Evolutionary conservation across 2,888 invertebrate species (phyloP), one percentile per base, ranked within the genome.

Genomic region (Willowsia nigromaculata): DNA sequence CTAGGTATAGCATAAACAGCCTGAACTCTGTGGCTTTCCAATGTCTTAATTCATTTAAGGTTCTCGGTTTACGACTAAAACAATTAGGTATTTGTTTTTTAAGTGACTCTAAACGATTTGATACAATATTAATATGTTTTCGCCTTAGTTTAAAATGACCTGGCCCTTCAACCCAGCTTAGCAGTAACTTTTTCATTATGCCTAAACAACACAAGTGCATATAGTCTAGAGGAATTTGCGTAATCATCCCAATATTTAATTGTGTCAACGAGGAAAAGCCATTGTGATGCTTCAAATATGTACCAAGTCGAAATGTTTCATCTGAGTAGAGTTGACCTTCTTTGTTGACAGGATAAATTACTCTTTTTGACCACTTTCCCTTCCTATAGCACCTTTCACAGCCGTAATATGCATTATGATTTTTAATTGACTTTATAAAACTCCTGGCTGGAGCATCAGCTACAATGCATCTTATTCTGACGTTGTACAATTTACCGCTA

Each of bases 201-300:
- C 93, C 93, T 43, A 93, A 90, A 56, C 92, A 93, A 11, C 93
- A 90, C 6, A 93, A 78, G 80, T 93, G 94, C 93, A 93, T 92
- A 83, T 93, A 93, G n/a, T 93, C 93, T 22, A 93, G 43, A 6
- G 93, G 93, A 82, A 93, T 91, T 84, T 92, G 83, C 7, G 91
- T 90, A 15, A 93, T 91, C 88, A 93, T 88, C 18, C 91, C 92
- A 65, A 93, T 43, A 40, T 90, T 68, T 37, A 92, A 83, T 9
- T 85, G 30, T 18, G 83, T 88, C 13, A 89, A 78, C 76, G 93
- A 93, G 47, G 91, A 92, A 50, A 90, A 91, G 40, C 91, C 91
- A 85, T 92, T 89, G 40, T 89, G 84, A 68, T 92, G 88, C 9
- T 43, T 71, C 59, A 33, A 1, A 74, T 91, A 92, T 56, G 50